Base-by-base conservation (phyloP, 2,113 vertebrate genomes). In the Perca schrenkii region DNA sequence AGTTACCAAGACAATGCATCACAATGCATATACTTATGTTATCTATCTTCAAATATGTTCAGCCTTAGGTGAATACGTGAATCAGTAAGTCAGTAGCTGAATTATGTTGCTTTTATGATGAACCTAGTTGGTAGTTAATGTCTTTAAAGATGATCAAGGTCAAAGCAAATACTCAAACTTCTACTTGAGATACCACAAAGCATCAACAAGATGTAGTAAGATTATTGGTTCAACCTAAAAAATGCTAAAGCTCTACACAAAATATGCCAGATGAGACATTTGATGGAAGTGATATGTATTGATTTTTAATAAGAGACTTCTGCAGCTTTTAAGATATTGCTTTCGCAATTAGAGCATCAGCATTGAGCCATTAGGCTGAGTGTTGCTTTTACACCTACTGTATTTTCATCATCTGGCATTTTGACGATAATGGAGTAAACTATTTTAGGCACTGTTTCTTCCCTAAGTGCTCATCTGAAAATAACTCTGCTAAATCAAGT, bases 301-400 rank as follows among this genome's bases (percentile, higher is more conserved):
- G 93, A 93, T 93, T 94, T 93, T 93, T 88, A 84, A 90, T 85
- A 89, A 70, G 83, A 68, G 86, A 86, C 72, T 89, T 91, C 85
- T 84, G 78, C 84, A 91, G 94, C 94, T 94, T 92, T 94, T 92
- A 93, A 90, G 92, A 94, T 92, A 94, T 94, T 94, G 89, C 93
- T 92, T 93, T 92, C 88, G 84, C 92, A 93, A 93, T 94, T 92
- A 90, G 77, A 89, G 79, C 92, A 86, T 91, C 84, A 90, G 91
- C 83, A 85, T 72, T 46, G 36, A 73, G 61, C 86, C 89, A 91
- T 83, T 89, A 84, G 79, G 74, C 83, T 86, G 77, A 93, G 88
- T 78, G 82, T 82, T 80, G 76, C 81, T 77, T 34, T 90, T 71
- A 83, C 88, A 89, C 83, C 79, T 88, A 78, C 76, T 81, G 74